Evolutionary conservation across 2,113 vertebrate genomes (phyloP).

Genomic region (Gymnarchus niloticus): DNA sequence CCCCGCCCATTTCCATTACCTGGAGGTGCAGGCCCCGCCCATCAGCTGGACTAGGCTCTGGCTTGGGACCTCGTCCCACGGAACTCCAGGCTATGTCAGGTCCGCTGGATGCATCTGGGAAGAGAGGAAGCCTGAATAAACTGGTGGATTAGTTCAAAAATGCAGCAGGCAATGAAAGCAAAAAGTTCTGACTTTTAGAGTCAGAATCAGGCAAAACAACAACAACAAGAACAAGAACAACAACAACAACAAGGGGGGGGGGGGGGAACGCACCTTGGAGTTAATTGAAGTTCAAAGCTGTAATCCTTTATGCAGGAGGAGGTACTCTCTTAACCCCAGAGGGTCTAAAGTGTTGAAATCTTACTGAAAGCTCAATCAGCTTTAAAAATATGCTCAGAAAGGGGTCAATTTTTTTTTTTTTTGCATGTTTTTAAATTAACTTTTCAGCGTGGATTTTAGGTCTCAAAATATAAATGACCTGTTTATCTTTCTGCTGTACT

Average conservation of each 20-base stretch:
- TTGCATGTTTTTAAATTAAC: not conserved
- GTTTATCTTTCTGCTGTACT: not conserved
- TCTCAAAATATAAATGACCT: not conserved
- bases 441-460: not conserved
- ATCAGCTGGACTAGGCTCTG: not conserved
- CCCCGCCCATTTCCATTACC: not conserved
- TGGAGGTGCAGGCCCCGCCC: not conserved
- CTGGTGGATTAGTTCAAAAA: not conserved
- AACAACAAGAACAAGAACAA: too few species aligned
- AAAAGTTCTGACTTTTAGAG: not conserved
- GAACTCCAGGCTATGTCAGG: conserved; percentile 23
- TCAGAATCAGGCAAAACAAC: not conserved
- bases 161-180: not conserved
- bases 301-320: not conserved
- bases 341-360: not conserved
- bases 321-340: not conserved
- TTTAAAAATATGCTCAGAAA: not conserved
- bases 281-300: not conserved
- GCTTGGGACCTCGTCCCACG: conserved; percentile 12
- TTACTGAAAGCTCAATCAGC: not conserved
- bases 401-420: not conserved
- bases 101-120: conserved; percentile 27
- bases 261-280: not conserved
- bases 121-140: not conserved
- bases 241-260: not conserved